A percentile compares a stretch with the other conserved stretches of the same genome.
These are phyloP conservation scores for Conger conger DNA, from an alignment of 2,113 vertebrate species.

Conservation along the genomic window DNA sequence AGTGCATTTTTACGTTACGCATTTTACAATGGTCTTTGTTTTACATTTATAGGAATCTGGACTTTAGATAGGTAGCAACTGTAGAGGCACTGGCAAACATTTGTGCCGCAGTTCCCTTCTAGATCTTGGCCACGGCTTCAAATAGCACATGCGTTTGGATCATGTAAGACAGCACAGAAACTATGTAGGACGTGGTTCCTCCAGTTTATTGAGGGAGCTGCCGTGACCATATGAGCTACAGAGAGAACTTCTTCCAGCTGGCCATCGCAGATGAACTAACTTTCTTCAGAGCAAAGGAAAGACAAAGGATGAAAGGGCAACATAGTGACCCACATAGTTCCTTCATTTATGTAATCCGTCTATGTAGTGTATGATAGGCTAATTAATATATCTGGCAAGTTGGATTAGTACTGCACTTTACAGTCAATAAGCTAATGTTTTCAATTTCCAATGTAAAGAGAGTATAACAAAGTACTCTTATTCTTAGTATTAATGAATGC, in stretches of 20 bases:
- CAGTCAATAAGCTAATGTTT: neutral
- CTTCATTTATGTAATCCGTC: constrained; percentile 31
- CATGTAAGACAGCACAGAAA: constrained; percentile 71
- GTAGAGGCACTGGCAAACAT: neutral
- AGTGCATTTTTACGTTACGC: neutral
- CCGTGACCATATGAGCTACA: constrained; percentile 67
- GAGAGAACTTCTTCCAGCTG: constrained; percentile 68
- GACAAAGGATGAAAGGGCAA: constrained; percentile 51
- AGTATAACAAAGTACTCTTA: neutral
- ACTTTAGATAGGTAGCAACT: neutral
- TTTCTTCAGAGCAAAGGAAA: constrained; percentile 26
- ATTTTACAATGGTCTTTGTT: no score
- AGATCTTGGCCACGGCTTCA: constrained; percentile 53
- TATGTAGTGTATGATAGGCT: constrained; percentile 45
- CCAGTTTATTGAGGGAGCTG: constrained; percentile 66
- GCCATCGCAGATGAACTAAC: constrained; percentile 53
- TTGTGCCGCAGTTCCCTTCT: constrained; percentile 39
- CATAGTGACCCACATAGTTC: constrained; percentile 23
- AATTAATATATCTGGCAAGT: constrained; percentile 45
- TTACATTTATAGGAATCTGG: no score
- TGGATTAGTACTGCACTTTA: neutral
- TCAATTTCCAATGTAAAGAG: constrained; percentile 3
- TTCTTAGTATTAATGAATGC: no score
- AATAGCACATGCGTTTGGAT: constrained; percentile 71
- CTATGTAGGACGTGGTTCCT: constrained; percentile 73